Evolutionary conservation across 1,140 invertebrate species (phyloP).

Genomic region (Achatina immaculata): DNA sequence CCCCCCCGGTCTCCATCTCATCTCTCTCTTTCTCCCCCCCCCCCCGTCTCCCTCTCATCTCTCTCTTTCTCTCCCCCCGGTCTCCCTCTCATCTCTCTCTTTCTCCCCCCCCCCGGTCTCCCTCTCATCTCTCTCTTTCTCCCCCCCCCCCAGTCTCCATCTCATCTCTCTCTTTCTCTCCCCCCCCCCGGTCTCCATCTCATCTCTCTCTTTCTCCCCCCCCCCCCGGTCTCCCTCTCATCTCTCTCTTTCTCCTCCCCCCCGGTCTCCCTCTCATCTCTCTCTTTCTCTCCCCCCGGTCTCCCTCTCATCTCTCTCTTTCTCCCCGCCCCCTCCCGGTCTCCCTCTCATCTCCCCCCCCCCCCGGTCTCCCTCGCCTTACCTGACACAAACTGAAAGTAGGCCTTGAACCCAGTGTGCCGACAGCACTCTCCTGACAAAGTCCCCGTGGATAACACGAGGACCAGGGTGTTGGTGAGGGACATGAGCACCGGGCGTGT

Average conservation of each 20-base stretch:
- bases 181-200: not conserved
- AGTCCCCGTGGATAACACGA: slow-evolving; percentile 58
- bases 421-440: slow-evolving; percentile 51
- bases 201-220: not conserved
- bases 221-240: not conserved
- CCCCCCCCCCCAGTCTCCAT: not conserved
- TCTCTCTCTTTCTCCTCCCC: not conserved
- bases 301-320: not conserved
- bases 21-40: not conserved
- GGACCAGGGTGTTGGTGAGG: slow-evolving; percentile 55
- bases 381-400: slow-evolving; percentile 64
- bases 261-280: not conserved
- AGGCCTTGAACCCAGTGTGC: slow-evolving; percentile 59
- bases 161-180: too few species aligned
- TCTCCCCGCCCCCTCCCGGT: not conserved
- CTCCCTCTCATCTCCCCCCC: not conserved
- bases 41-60: not conserved
- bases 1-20: not conserved
- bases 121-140: not conserved
- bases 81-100: not conserved
- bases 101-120: not conserved
- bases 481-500: slow-evolving; percentile 59
- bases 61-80: not conserved
- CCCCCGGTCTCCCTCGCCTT: not conserved
- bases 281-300: not conserved